These are phyloP conservation scores for Apogon hyalosoma DNA, from an alignment of 2,797 vertebrate species.

Conservation along the genomic window DNA sequence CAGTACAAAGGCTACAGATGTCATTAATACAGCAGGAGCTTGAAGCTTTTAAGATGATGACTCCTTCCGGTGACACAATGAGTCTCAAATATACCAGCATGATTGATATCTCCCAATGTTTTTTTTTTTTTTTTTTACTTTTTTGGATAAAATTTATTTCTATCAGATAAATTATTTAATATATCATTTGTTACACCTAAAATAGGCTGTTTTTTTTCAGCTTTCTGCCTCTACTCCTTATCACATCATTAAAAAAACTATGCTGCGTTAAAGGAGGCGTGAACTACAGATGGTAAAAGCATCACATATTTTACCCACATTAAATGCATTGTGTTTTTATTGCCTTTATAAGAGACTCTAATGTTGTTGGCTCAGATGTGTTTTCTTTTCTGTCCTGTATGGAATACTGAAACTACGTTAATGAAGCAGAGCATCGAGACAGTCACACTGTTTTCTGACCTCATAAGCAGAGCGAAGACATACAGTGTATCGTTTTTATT, in stretches of 20 bases:
- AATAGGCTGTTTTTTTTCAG: slow-evolving; percentile 15
- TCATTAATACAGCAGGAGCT: slow-evolving; percentile 23
- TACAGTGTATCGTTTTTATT: slow-evolving; percentile 4
- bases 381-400: slow-evolving; percentile 16
- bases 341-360: not conserved
- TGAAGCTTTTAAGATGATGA: slow-evolving; percentile 32
- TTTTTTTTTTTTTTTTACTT: not conserved
- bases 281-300: slow-evolving; percentile 1
- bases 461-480: slow-evolving; percentile 11
- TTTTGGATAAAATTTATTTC: slow-evolving; percentile 9
- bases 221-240: not conserved
- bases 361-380: slow-evolving; percentile 9
- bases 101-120: slow-evolving; percentile 23
- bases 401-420: slow-evolving; percentile 2
- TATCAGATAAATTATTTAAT: slow-evolving; percentile 8
- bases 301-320: not conserved
- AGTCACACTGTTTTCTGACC: slow-evolving; percentile 23
- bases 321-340: slow-evolving; percentile 8
- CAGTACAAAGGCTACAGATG: slow-evolving; percentile 29
- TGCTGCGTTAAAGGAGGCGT: not conserved
- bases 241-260: slow-evolving; percentile 31
- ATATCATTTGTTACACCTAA: not conserved
- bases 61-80: slow-evolving; percentile 26
- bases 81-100: slow-evolving; percentile 19
- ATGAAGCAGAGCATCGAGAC: slow-evolving; percentile 18